These are phyloP conservation scores for Phasia obesa DNA, from an alignment of 2,888 invertebrate species.

Conservation along the genomic window DNA sequence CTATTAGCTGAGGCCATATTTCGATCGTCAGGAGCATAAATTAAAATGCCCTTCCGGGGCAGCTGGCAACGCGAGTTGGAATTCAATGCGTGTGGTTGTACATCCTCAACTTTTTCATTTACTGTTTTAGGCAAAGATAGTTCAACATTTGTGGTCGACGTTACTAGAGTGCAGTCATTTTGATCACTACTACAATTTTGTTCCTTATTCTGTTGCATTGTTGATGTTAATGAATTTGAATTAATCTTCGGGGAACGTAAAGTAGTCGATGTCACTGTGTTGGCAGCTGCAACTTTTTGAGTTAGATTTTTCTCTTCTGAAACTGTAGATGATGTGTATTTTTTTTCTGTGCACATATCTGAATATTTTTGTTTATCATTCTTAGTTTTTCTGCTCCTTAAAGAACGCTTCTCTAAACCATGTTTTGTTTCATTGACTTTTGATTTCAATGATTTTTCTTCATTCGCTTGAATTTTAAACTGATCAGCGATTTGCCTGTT, in stretches of 20 bases:
- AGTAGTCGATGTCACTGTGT: constrained; percentile 26
- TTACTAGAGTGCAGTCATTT: constrained; percentile 76
- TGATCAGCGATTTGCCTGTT: constrained; percentile 53
- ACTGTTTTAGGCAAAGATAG: neutral
- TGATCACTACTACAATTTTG: constrained; percentile 39
- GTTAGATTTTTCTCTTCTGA: neutral
- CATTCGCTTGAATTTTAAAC: neutral
- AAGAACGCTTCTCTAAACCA: neutral
- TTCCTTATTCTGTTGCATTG: neutral
- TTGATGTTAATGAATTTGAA: neutral
- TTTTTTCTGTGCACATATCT: neutral
- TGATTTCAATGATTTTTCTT: no score
- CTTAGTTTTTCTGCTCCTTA: neutral
- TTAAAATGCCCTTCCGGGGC: constrained; percentile 73
- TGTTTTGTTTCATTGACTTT: neutral
- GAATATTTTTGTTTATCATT: neutral
- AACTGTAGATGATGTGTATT: neutral
- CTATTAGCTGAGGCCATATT: constrained; percentile 33
- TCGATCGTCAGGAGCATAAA: constrained; percentile 73
- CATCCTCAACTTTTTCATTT: neutral
- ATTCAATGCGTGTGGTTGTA: constrained; percentile 8
- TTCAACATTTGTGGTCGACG: constrained; percentile 75
- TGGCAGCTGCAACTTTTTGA: neutral
- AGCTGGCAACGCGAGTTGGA: neutral
- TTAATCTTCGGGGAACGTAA: constrained; percentile 27